Evolutionary conservation across 2,797 vertebrate genomes (phyloP).

Genomic region (Trachops cirrhosus): DNA sequence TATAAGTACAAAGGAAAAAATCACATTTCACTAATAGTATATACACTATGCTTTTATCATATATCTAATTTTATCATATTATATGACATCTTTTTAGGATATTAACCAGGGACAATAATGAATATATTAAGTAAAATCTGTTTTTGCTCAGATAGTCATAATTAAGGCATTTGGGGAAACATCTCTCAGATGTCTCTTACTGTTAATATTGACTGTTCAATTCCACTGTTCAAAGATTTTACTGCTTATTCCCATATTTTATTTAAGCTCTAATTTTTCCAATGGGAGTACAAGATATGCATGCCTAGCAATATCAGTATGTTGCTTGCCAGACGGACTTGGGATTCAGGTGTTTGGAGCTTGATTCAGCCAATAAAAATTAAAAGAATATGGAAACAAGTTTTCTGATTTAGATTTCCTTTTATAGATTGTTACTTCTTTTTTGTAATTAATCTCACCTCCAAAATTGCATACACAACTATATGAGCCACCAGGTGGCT

Average conservation of each 20-base stretch:
- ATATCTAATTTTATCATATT: not conserved
- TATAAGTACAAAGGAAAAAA: not conserved
- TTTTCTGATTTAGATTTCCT: conserved; percentile 12
- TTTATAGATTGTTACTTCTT: not conserved
- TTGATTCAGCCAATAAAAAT: not conserved
- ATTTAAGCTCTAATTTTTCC: not conserved
- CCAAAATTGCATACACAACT: conserved; percentile 48
- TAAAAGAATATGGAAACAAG: not conserved
- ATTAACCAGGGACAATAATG: not conserved
- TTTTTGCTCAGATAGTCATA: not conserved
- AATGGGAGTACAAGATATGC: not conserved
- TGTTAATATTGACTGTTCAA: not conserved
- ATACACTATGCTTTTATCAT: not conserved
- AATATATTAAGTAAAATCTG: not conserved
- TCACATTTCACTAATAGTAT: not conserved
- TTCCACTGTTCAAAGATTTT: not conserved
- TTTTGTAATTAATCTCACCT: conserved; percentile 46
- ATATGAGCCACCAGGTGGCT: conserved; percentile 50
- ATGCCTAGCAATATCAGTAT: not conserved
- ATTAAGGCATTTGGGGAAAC: not conserved
- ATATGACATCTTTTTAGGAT: not conserved
- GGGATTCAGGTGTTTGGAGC: not conserved
- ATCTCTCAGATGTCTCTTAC: not conserved
- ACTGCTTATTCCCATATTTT: not conserved
- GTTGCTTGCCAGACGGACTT: not conserved